Base-by-base conservation (phyloP, 2,113 vertebrate genomes). In the Dipodomys ordii region DNA sequence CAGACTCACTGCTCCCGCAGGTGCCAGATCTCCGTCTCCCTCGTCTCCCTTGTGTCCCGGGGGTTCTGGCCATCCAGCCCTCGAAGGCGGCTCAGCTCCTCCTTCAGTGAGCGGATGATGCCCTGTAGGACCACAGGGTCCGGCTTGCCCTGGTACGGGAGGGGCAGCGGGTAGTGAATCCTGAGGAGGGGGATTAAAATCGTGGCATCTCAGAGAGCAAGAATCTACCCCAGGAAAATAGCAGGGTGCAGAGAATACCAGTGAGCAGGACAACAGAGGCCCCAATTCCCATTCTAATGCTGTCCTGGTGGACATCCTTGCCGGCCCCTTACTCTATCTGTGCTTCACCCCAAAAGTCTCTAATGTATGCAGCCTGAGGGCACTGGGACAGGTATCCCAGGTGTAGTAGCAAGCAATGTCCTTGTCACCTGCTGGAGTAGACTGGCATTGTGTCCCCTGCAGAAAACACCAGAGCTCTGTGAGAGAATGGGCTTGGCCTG, bases 121-220 rank as follows among this genome's bases (percentile, higher is more conserved):
- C 98, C 98, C 97, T 98, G 98, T 69, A 99, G 98, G 25, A 98
- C 90, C 7, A 98, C 99, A 0, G 99, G 99, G 96, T 99, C 99
- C 0, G 99, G 99, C 92, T 99, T 99, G 7, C 99, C 99, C 92
- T 97, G 97, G 76, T 99, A 99, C 6, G 98, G 98, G 93, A 99
- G 97, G 7, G 99, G 99, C 89, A 99, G 98, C 0, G 99, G 99
- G 98, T 99, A 99, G 97, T 99, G 99, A 96, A 99, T 99, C 98
- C 99, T 99, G 93, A 7, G 46, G 67, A 72, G 77, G 67, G 62
- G 69, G 84, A 88, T 95, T 35, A 97, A 91, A 97, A 96, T 90
- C 78, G 0, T 0, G 32, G 87, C 46, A 46, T 88, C 91, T 96
- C 83, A 93, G 95, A 94, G 72, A 62, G 64, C 74, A 67, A 57